Percentiles rank a stretch among this genome's conserved stretches.
These are phyloP conservation scores for Pseudopodoces humilis DNA, from an alignment of 2,113 vertebrate genomes.

Conservation along the genomic window DNA sequence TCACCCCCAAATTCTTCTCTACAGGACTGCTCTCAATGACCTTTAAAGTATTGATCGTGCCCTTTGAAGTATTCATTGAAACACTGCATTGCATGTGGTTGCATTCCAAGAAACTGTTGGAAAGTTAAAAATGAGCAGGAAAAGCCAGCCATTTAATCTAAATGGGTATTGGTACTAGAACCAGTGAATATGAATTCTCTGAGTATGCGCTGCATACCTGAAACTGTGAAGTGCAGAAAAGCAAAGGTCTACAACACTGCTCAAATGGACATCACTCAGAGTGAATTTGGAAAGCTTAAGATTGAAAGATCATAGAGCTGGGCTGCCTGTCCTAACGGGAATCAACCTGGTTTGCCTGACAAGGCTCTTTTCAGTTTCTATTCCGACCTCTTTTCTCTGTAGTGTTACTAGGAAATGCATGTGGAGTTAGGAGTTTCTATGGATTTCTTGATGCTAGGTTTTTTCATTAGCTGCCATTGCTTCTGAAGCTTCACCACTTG, in stretches of 20 bases:
- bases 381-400: not conserved
- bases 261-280: not conserved
- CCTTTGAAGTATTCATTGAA: not conserved
- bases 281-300: not conserved
- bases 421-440: not conserved
- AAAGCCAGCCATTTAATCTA: rapidly evolving
- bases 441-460: not conserved
- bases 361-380: not conserved
- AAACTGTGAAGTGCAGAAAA: not conserved
- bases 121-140: not conserved
- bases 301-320: not conserved
- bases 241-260: not conserved
- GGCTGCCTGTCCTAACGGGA: not conserved
- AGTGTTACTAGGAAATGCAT: not conserved
- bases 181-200: not conserved
- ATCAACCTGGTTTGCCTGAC: not conserved
- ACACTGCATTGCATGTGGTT: not conserved
- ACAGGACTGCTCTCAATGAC: not conserved
- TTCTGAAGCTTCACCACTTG: not conserved
- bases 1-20: not conserved
- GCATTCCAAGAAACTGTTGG: not conserved
- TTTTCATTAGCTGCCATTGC: not conserved
- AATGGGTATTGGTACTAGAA: not conserved
- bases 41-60: not conserved
- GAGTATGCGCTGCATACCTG: rapidly evolving